Conservation (phyloP, 2,888 invertebrate species). For the Rhorus exstirpatorius region DNA sequence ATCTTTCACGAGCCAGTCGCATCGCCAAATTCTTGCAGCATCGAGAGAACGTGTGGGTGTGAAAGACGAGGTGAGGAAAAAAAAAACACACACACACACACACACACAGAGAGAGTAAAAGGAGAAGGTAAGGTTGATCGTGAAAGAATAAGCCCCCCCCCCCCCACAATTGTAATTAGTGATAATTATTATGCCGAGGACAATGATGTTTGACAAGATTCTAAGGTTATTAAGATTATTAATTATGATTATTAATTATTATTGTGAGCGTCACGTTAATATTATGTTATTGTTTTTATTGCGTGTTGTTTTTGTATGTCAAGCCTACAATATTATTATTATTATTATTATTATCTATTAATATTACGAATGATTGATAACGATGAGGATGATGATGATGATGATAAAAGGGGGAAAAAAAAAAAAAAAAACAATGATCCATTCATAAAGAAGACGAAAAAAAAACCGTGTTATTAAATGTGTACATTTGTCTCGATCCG, state of each 20-base stretch:
- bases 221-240: constrained; percentile 83
- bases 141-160: too few relatives aligned
- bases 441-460: constrained; percentile 79
- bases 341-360: constrained; percentile 73
- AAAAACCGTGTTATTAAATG: constrained; percentile 83
- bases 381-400: constrained; percentile 72
- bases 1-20: constrained; percentile 80
- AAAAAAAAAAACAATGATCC: constrained; percentile 77
- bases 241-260: constrained; percentile 80
- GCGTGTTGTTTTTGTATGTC: constrained; percentile 87
- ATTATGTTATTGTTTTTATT: constrained; percentile 86
- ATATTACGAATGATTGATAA: constrained; percentile 68
- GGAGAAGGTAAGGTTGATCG: constrained; percentile 20
- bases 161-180: constrained; percentile 82
- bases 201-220: constrained; percentile 84
- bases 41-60: constrained; percentile 33
- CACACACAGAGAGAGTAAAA: constrained; percentile 66
- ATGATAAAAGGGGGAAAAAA: too few relatives aligned
- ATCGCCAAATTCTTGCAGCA: constrained; percentile 79
- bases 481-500: constrained; percentile 82
- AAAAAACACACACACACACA: too few relatives aligned
- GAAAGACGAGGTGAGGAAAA: constrained; percentile 42
- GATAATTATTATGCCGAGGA: constrained; percentile 82
- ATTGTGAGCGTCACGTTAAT: constrained; percentile 86
- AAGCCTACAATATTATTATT: constrained; percentile 80